Percentiles rank a stretch among this genome's conserved stretches.
phyloP scores from a whole-genome alignment of 2,113 vertebrate genomes.

The Dipodomys merriami region DNA sequence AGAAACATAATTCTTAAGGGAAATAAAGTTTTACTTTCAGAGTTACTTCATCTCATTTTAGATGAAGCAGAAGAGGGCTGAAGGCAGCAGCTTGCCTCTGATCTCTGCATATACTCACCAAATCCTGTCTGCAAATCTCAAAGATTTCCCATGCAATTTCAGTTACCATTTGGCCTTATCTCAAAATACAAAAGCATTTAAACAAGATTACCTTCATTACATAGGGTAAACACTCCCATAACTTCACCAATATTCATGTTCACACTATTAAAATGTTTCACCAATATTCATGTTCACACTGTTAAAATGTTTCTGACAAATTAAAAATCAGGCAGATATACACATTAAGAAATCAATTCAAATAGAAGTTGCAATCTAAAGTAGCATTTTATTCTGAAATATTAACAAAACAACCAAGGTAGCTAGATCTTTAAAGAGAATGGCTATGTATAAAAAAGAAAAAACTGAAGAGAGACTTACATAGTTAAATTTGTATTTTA shows the following conservation, averaged over 20 bases:
- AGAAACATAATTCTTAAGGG: not conserved
- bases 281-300: too few species aligned
- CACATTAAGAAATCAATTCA: not conserved
- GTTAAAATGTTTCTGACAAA: not conserved
- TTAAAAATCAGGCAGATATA: not conserved
- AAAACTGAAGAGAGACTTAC: not conserved
- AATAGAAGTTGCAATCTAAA: not conserved
- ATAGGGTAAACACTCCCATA: not conserved
- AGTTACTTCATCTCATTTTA: not conserved
- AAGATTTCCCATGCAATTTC: not conserved
- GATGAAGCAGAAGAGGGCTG: not conserved
- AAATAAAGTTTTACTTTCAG: not conserved
- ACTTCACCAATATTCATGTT: too few species aligned
- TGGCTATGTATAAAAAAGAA: not conserved
- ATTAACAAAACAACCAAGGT: constrained; percentile 13
- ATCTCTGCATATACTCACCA: not conserved
- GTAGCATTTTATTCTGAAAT: not conserved
- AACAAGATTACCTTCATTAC: not conserved
- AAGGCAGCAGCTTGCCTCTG: rapidly evolving
- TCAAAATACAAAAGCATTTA: not conserved
- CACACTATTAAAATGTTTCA: too few species aligned
- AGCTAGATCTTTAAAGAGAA: not conserved
- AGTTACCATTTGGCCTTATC: not conserved
- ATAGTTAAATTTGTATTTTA: not conserved
- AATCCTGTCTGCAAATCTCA: not conserved